Evolutionary conservation across 2,113 vertebrate genomes (phyloP), one percentile per base, ranked within the genome.

Genomic region (Anoura caudifer): DNA sequence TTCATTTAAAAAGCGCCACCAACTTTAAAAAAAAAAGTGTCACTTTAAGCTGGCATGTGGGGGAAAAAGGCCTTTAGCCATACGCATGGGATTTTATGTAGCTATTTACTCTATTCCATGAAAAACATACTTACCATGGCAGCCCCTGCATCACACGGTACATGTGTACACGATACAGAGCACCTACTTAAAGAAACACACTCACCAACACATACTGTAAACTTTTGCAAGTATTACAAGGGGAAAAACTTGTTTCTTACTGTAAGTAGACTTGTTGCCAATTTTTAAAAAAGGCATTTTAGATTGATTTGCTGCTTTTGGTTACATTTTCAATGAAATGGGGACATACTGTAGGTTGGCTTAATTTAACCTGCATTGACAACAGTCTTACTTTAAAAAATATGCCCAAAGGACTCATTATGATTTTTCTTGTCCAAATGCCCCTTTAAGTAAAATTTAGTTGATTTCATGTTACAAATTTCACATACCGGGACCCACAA

Each of bases 161-260:
- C 98, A 98, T 97, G 98, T 73, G 98, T 99, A 97, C 98, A 98
- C 98, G 96, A 98, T 98, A 99, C 98, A 99, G 98, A 98, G 98
- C 96, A 99, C 98, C 98, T 99, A 99, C 98, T 98, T 97, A 98
- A 98, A 98, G 98, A 99, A 99, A 98, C 98, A 99, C 98, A 99
- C 98, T 99, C 97, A 98, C 98, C 98, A 98, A 98, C 81, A 98
- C 76, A 98, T 91, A 98, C 97, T 75, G 98, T 99, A 79, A 98
- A 96, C 97, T 98, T 98, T 97, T 97, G 97, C 97, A 98, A 97
- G 97, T 98, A 96, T 97, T 97, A 98, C 97, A 98, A 98, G 82
- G 93, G 77, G 95, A 73, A 84, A 96, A 93, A 95, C 85, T 65
- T 91, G 79, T 85, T 92, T 91, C 91, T 96, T 79, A 93, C 90